A percentile compares a stretch with the other conserved stretches of the same genome.
Evolutionary conservation across 2,797 vertebrate species (phyloP).

Genomic region (Micromesistius poutassou): DNA sequence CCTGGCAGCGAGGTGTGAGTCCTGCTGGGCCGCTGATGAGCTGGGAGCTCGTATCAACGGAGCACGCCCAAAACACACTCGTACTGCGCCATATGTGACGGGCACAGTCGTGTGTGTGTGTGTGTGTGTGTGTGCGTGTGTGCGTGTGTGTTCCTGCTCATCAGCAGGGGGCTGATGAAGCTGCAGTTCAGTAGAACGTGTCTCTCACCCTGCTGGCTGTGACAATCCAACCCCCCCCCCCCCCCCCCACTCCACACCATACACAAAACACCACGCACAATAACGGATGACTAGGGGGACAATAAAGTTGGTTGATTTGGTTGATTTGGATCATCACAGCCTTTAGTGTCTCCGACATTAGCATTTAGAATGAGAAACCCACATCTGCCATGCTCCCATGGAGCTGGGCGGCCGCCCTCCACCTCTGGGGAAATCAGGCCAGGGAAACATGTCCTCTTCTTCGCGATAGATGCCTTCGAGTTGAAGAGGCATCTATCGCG

Average conservation of each 20-base stretch:
- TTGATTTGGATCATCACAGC: constrained; percentile 62
- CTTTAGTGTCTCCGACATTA: constrained; percentile 53
- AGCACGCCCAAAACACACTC: background rate
- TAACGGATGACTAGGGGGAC: background rate
- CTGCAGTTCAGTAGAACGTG: background rate
- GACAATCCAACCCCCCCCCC: constrained; percentile 6
- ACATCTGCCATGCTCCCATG: constrained; percentile 38
- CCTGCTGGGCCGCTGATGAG: background rate
- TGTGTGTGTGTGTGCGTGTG: background rate
- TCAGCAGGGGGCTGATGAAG: background rate
- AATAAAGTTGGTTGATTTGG: constrained; percentile 15
- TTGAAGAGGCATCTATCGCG: too few relatives aligned
- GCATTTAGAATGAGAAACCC: constrained; percentile 55
- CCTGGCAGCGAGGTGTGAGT: background rate
- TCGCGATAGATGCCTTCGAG: too few relatives aligned
- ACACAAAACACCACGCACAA: background rate
- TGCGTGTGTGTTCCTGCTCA: background rate
- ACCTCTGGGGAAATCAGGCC: constrained; percentile 57
- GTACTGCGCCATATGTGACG: background rate
- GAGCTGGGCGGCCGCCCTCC: constrained; percentile 39
- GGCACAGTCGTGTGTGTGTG: background rate
- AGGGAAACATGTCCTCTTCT: background rate
- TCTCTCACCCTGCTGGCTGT: background rate
- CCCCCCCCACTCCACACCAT: too few relatives aligned
- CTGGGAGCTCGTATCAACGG: background rate